Conservation (phyloP, 2,888 invertebrate genomes). For the Chalcosyrphus nemorum region DNA sequence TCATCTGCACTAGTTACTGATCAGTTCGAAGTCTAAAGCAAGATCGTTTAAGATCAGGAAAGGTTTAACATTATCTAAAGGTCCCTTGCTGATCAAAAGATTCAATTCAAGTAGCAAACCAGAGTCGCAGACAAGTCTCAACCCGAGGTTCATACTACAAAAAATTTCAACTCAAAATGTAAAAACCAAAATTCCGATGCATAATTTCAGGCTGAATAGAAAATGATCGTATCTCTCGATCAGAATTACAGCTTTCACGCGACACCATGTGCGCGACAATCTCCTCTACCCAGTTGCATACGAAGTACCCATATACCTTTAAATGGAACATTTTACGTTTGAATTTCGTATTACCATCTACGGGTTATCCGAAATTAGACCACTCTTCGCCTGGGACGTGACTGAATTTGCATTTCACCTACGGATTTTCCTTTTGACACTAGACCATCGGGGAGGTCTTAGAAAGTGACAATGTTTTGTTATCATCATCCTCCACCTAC, state of each 20-base stretch:
- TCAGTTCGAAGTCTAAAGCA: too few relatives aligned
- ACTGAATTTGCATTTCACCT: conserved; percentile 64
- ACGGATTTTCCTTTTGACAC: conserved; percentile 33
- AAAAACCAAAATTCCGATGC: conserved; percentile 1
- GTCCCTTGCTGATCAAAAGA: too few relatives aligned
- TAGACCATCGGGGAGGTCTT: not conserved
- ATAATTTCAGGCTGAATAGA: conserved; percentile 42
- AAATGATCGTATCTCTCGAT: conserved; percentile 36
- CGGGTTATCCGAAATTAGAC: conserved; percentile 59
- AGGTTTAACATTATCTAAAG: too few relatives aligned
- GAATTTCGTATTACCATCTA: conserved; percentile 36
- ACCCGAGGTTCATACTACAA: not conserved
- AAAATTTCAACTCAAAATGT: not conserved
- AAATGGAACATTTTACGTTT: conserved; percentile 24
- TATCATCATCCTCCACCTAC: conserved; percentile 38
- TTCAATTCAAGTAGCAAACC: not conserved
- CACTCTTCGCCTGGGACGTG: conserved; percentile 53
- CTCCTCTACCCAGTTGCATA: conserved; percentile 20
- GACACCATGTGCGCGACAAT: not conserved
- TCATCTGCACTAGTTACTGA: too few relatives aligned
- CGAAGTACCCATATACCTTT: conserved; percentile 29
- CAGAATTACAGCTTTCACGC: conserved; percentile 36
- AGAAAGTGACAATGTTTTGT: conserved; percentile 57
- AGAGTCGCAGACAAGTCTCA: too few relatives aligned
- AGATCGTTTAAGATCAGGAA: too few relatives aligned